phyloP scores from a whole-genome alignment of 2,113 vertebrate genomes.

The Hippolais icterina region DNA sequence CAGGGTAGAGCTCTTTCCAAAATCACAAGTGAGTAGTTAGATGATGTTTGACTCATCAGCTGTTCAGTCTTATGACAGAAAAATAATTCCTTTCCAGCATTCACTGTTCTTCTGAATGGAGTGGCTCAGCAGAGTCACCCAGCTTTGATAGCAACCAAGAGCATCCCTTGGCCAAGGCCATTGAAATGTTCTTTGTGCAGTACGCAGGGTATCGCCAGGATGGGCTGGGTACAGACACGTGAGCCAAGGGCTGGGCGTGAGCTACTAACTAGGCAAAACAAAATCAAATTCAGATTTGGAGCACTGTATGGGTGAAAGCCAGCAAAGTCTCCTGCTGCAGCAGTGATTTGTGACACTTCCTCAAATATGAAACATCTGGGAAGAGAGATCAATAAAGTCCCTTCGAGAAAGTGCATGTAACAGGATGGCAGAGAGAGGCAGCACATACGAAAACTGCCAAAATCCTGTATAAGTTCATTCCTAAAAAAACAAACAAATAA shows the following conservation, averaged over 20 bases:
- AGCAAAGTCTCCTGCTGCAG: background rate
- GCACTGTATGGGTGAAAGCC: background rate
- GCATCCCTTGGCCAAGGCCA: background rate
- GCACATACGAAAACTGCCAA: background rate
- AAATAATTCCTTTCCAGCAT: background rate
- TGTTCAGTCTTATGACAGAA: background rate
- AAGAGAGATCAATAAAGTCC: background rate
- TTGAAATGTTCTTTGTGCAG: background rate
- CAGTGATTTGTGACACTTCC: background rate
- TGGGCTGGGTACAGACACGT: background rate
- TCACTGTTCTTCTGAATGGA: background rate
- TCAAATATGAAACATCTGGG: background rate
- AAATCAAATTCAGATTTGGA: background rate
- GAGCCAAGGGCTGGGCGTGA: background rate
- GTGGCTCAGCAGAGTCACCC: background rate
- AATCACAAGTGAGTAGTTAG: background rate
- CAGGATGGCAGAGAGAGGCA: background rate
- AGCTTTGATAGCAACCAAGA: background rate
- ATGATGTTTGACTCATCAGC: background rate
- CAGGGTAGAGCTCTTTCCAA: background rate
- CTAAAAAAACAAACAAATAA: background rate
- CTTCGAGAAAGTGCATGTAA: rapidly evolving
- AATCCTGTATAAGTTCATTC: background rate
- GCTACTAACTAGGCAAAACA: background rate
- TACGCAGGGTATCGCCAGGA: rapidly evolving